A percentile compares a stretch with the other conserved stretches of the same genome.
Evolutionary conservation across 2,888 invertebrate genomes (phyloP).

Genomic region (Parnassius smintheus): DNA sequence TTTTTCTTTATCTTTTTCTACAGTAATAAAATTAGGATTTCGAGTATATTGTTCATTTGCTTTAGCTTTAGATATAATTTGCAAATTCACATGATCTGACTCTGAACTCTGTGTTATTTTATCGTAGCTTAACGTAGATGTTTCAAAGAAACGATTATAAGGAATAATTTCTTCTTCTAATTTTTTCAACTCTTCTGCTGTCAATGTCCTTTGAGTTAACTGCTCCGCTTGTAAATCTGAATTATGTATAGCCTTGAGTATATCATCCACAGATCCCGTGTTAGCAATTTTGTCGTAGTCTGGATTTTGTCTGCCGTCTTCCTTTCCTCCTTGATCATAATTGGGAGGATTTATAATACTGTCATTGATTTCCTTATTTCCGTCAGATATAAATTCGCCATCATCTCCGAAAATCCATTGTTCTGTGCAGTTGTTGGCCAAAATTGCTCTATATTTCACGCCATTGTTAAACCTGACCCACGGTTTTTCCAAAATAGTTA

Average conservation of each 20-base stretch:
- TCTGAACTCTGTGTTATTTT: conserved; percentile 28
- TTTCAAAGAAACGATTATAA: conserved; percentile 35
- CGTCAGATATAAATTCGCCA: conserved; percentile 46
- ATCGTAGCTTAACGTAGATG: conserved; percentile 25
- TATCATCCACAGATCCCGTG: conserved; percentile 54
- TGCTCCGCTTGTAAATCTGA: conserved; percentile 51
- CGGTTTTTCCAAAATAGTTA: conserved; percentile 84
- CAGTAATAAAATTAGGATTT: conserved; percentile 32
- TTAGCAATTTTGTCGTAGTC: conserved; percentile 46
- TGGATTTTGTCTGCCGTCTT: conserved; percentile 30
- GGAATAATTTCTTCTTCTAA: conserved; percentile 71
- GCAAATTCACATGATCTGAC: conserved; percentile 33
- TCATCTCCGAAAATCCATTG: conserved; percentile 74
- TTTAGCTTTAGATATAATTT: conserved; percentile 40
- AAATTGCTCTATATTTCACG: conserved; percentile 81
- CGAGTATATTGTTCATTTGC: conserved; percentile 36
- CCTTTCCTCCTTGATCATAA: conserved; percentile 25
- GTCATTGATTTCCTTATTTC: conserved; percentile 41
- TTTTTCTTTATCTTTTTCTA: conserved; percentile 29
- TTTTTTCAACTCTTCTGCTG: conserved; percentile 55
- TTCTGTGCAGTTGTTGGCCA: conserved; percentile 84
- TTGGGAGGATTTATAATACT: conserved; percentile 34
- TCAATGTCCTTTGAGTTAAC: conserved; percentile 47
- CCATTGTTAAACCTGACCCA: conserved; percentile 82
- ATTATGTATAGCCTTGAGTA: conserved; percentile 54